Evolutionary conservation across 2,888 invertebrate genomes (phyloP), one percentile per base, ranked within the genome.

Genomic region (Cantharis nigra): DNA sequence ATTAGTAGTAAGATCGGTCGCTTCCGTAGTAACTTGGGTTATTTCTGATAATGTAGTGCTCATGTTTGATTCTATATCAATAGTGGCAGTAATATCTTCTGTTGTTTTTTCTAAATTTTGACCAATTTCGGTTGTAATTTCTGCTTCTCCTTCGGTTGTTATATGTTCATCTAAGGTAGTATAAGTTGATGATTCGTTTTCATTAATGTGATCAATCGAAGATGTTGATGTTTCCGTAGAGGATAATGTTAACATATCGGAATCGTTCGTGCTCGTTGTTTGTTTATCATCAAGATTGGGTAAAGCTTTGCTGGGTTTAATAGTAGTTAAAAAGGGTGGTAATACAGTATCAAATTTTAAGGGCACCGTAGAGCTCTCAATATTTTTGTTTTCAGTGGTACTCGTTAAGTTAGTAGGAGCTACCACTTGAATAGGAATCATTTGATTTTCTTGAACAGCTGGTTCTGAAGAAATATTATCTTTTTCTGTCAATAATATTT

Each of bases 401-500:
- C 26, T 71, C 13, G 23, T 64, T 64, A 73, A 70, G 10, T 62
- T 80, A 26, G 67, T 71, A 11, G 82, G 80, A 49, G 82, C 72
- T 64, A 81, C 81, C 5, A 84, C 79, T 63, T 83, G 80, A 11
- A 85, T 72, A 9, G 85, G 83, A 74, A 83, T 80, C 9, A 87
- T 83, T 78, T 85, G 84, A 75, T 87, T 87, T 82, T 87, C 87
- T 78, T 87, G 84, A 3, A 85, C 83, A 20, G 81, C 80, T 78
- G 83, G 84, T 80, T 85, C 84, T 9, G 83, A 5, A 20, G 72
- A 74, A 88, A 89, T 62, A 63, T 76, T 76, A 69, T 78, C 75
- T 14, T 79, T 76, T 11, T 69, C 69, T 9, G 33, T 71, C 9
- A 69, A 16, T 69, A 63, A 64, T 28, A 49, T 7, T 72, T 77